These are phyloP conservation scores for Dicentrarchus labrax DNA, from an alignment of 2,113 vertebrate species.

Conservation along the genomic window DNA sequence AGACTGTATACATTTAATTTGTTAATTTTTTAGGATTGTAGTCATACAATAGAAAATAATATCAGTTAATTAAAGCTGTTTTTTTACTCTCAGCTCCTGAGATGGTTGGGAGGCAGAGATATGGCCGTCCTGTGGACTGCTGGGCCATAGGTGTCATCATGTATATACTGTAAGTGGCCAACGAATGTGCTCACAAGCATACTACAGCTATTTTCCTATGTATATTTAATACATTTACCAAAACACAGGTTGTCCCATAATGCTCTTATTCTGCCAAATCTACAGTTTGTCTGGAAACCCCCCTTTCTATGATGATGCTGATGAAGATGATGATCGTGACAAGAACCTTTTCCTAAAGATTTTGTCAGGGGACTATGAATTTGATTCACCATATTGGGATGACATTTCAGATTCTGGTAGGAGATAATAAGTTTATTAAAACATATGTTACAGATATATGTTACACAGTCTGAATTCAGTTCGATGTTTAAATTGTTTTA, in stretches of 20 bases:
- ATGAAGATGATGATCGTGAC: conserved; percentile 96
- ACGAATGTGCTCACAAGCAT: not conserved
- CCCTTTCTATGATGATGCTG: conserved; percentile 96
- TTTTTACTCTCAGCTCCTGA: conserved; percentile 89
- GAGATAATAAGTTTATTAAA: not conserved
- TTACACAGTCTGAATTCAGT: not conserved
- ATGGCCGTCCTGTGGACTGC: conserved; percentile 96
- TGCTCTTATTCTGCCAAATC: conserved; percentile 8
- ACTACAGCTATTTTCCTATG: not conserved
- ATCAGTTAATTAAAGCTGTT: not conserved
- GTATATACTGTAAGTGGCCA: conserved; percentile 95
- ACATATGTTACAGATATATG: not conserved
- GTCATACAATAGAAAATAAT: not conserved
- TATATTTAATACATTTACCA: not conserved
- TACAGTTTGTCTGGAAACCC: conserved; percentile 96
- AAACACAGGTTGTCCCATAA: not conserved
- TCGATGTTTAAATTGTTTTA: conserved; percentile 1
- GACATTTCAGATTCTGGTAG: conserved; percentile 98
- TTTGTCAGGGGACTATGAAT: conserved; percentile 96
- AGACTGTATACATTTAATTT: not conserved
- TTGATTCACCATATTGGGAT: conserved; percentile 98
- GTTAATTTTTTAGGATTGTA: not conserved
- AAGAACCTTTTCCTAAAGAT: conserved; percentile 99
- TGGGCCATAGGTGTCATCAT: conserved; percentile 99
- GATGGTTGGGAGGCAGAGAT: conserved; percentile 95